Evolutionary conservation across 2,113 vertebrate species (phyloP), one percentile per base, ranked within the genome.

Genomic region (Thamnophis sirtalis): DNA sequence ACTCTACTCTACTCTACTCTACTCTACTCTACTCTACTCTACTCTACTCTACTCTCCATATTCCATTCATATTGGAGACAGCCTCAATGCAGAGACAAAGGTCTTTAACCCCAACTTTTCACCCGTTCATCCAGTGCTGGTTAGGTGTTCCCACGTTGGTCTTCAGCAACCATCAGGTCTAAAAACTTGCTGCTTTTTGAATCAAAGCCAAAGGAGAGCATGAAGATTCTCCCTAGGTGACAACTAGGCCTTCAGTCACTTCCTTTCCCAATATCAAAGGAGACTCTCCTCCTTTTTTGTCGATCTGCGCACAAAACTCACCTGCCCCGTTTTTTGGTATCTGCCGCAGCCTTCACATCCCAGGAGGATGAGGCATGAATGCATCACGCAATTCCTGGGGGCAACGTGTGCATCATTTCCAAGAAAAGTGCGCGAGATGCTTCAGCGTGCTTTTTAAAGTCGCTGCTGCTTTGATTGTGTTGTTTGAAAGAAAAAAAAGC

Each of bases 401-500:
- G 73, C 73, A 43, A 9, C 3, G 53, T 22, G 33, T 15, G 5
- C 7, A 48, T 17, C 5, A 49, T 17, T 26, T 93, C 95, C 53
- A 0, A 11, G 87, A 91, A 17, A 94, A 85, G 91, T 24, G 51
- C 3, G 73, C 93, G 95, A 49, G 89, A 21, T 80, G 73, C 33
- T 80, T 9, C 33, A 21, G 73, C 33, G 0, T 8, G 73, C 33
- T 95, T 91, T 95, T 95, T 93, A 94, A 89, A 95, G 95, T 95
- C 95, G 95, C 93, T 93, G 56, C 91, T 93, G 88, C 96, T 97
- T 97, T 97, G 94, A 95, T 89, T 13, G 7, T 89, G 11, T 96
- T 97, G 93, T 95, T 94, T 94, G 92, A 4, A 9, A 1, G 58
- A 85, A 49, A 92, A 88, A 91, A 95, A 96, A 96, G 96, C 95